Percentiles rank a stretch among this genome's conserved stretches.
Conservation (phyloP, 92 coral and sea anemone species). For the Zoanthus sociatus region DNA sequence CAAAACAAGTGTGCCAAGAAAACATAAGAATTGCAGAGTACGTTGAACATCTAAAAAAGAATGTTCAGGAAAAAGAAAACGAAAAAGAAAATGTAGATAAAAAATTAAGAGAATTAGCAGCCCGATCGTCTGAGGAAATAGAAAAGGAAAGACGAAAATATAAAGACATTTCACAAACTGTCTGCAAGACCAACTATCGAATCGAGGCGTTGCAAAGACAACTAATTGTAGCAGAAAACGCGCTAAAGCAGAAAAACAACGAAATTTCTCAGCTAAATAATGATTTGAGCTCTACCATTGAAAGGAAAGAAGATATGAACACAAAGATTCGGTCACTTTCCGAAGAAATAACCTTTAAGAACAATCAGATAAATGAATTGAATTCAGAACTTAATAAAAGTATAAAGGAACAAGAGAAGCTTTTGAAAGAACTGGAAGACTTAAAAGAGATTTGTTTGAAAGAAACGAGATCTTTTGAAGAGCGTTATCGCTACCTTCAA, state of each 20-base stretch:
- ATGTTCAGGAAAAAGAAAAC: constrained; percentile 28
- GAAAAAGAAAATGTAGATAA: constrained; percentile 35
- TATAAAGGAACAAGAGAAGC: constrained; percentile 8
- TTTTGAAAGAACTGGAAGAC: neutral
- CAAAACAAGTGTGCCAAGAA: neutral
- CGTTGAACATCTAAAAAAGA: neutral
- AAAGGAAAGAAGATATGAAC: constrained; percentile 13
- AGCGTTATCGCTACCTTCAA: constrained; percentile 6
- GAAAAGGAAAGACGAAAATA: constrained; percentile 28
- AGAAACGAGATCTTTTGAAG: constrained; percentile 30
- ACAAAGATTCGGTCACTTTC: neutral
- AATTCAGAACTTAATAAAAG: neutral
- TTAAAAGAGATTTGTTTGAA: neutral
- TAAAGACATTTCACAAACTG: constrained; percentile 15
- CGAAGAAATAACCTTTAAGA: constrained; percentile 1
- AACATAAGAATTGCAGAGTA: constrained; percentile 1
- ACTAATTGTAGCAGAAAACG: neutral
- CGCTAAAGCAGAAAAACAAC: neutral
- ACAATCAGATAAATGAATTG: neutral
- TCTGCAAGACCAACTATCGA: constrained; percentile 18
- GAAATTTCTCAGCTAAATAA: constrained; percentile 20
- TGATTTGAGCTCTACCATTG: neutral
- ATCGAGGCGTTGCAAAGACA: constrained; percentile 15
- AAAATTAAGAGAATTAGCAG: constrained; percentile 29
- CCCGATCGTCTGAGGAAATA: constrained; percentile 40